Evolutionary conservation across 2,797 vertebrate species (phyloP), one percentile per base, ranked within the genome.

Genomic region (Protosalanx chinensis): DNA sequence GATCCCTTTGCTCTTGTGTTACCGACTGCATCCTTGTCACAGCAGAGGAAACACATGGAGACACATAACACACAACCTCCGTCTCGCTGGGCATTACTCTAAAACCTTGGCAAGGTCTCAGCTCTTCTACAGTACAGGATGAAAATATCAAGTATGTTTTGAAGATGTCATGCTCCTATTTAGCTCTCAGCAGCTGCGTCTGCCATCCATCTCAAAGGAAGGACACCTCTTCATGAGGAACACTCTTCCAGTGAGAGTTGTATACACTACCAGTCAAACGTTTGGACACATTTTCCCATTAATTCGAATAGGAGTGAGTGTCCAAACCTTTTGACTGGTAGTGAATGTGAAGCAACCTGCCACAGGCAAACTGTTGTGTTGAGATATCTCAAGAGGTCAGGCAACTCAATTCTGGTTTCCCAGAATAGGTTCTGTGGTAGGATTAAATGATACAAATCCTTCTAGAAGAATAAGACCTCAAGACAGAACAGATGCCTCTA

Each of bases 331-430:
- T 20, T 27, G 6, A 10, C 58, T 60, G 58, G 8, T 15, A 27
- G 20, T 60, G 20, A 7, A 69, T 64, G 76, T 84, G 81, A 88
- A 57, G 67, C 76, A 86, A 76, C 70, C n/a, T 0, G 30, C 23
- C 72, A 82, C 77, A 83, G 86, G 86, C 80, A 82, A 86, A 83
- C 74, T 67, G 53, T 74, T 66, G 56, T 61, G 32, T 63, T 46
- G 33, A 66, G 60, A 67, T 68, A 79, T 30, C 61, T 76, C 70
- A 63, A 51, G 66, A 76, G 64, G 61, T 66, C 67, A 27, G 69
- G 68, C 73, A 82, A 79, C 59, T 79, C 71, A 71, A 79, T 86
- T 86, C 84, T 81, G 61, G 51, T 79, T 81, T 85, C 85, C 81
- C 73, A 77, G 72, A 88, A 89, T 82, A 89, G 81, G 41, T 75